Evolutionary conservation across 1,140 invertebrate genomes (phyloP).

Genomic region (Meloidogyne chitwoodi): DNA sequence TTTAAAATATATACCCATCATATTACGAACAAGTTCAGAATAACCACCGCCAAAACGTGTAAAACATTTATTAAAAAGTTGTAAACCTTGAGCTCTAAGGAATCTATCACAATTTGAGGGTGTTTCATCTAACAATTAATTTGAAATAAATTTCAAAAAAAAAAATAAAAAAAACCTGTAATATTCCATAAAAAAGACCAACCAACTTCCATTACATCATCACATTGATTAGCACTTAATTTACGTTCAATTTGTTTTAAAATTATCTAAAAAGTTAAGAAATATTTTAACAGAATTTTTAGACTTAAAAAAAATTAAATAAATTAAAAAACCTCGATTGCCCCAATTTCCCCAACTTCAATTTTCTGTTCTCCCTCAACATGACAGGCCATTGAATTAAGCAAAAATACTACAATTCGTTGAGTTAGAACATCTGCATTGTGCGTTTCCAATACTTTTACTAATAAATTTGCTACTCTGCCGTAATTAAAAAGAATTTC

Average conservation of each 20-base stretch:
- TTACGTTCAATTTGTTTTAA: slow-evolving; percentile 55
- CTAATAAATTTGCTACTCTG: slow-evolving; percentile 76
- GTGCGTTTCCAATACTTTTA: slow-evolving; percentile 76
- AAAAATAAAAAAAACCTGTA: slow-evolving; percentile 65
- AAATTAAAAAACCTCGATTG: slow-evolving; percentile 68
- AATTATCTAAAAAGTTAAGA: slow-evolving; percentile 58
- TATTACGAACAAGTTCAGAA: slow-evolving; percentile 54
- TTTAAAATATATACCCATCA: slow-evolving; percentile 60
- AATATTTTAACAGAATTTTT: neutral
- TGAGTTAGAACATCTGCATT: slow-evolving; percentile 85
- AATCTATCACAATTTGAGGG: slow-evolving; percentile 55
- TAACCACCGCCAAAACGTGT: slow-evolving; percentile 36
- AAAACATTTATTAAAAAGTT: slow-evolving; percentile 49
- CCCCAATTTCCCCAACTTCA: slow-evolving; percentile 80
- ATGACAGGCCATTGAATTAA: slow-evolving; percentile 91
- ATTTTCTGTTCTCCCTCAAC: slow-evolving; percentile 86
- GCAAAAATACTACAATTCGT: slow-evolving; percentile 84
- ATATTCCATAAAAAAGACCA: slow-evolving; percentile 96
- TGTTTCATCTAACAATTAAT: slow-evolving; percentile 49
- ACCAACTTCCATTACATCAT: slow-evolving; percentile 90
- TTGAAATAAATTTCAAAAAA: neutral
- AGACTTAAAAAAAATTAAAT: neutral
- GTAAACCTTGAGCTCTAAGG: slow-evolving; percentile 43
- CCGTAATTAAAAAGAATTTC: slow-evolving; percentile 92
- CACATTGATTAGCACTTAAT: slow-evolving; percentile 67